phyloP scores from a whole-genome alignment of 2,888 invertebrate genomes.

The Malthinus seriepunctatus region DNA sequence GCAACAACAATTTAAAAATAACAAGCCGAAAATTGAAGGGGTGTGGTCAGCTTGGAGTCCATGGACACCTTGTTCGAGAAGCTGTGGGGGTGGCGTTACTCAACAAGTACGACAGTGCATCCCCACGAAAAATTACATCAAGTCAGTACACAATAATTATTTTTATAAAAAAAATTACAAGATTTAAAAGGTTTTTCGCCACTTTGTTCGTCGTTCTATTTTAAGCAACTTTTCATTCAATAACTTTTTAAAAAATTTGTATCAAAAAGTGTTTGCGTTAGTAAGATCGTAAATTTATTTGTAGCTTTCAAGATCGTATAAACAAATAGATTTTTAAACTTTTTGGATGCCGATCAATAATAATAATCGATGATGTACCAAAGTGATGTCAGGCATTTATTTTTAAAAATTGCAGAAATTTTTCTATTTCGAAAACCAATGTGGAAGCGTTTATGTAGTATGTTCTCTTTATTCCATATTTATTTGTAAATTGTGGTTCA shows the following conservation, averaged over 20 bases:
- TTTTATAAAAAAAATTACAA: background rate
- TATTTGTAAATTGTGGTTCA: constrained; percentile 8
- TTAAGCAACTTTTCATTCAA: background rate
- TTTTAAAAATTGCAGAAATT: background rate
- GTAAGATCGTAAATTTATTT: constrained; percentile 4
- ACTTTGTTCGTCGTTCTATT: background rate
- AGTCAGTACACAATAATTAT: constrained; percentile 17
- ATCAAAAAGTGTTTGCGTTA: constrained; percentile 4
- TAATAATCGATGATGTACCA: background rate
- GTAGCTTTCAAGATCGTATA: background rate
- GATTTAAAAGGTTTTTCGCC: too few relatives aligned
- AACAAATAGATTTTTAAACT: background rate
- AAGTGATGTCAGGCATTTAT: constrained; percentile 3
- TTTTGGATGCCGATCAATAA: background rate
- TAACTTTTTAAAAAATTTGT: background rate
- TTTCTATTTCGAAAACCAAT: background rate
- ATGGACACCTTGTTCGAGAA: constrained; percentile 75
- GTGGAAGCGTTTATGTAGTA: background rate
- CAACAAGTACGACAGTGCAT: constrained; percentile 72
- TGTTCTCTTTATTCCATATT: background rate
- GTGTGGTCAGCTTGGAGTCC: constrained; percentile 74
- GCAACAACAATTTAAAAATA: constrained; percentile 45
- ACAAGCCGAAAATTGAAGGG: constrained; percentile 47
- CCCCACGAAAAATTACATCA: constrained; percentile 56
- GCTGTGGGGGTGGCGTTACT: constrained; percentile 76